These are phyloP conservation scores for Buathra laborator DNA, from an alignment of 2,888 invertebrate species.

Conservation along the genomic window DNA sequence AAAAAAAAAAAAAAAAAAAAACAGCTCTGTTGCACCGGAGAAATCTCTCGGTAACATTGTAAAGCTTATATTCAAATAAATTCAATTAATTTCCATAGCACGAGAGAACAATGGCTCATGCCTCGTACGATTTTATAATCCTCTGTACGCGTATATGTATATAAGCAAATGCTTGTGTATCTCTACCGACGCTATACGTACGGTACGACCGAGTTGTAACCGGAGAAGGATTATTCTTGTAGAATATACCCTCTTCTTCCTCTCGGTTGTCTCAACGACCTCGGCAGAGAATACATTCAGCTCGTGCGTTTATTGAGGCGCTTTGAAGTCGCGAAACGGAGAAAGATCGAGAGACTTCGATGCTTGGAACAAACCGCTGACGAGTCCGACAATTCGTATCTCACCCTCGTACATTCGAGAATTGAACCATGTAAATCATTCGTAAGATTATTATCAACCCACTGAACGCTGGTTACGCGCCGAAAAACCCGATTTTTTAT, in stretches of 20 bases:
- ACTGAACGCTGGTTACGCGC: too few relatives aligned
- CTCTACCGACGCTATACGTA: slow-evolving; percentile 34
- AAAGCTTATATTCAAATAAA: slow-evolving; percentile 82
- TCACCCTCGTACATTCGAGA: neutral
- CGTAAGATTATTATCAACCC: neutral
- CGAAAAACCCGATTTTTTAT: neutral
- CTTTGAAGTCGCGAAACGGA: slow-evolving; percentile 45
- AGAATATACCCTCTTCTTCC: slow-evolving; percentile 37
- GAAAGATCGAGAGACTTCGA: slow-evolving; percentile 63
- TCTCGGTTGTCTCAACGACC: slow-evolving; percentile 52
- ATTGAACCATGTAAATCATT: neutral
- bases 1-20: slow-evolving; percentile 31
- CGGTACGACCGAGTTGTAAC: slow-evolving; percentile 58
- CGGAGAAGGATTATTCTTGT: slow-evolving; percentile 65
- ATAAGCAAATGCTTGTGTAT: slow-evolving; percentile 41
- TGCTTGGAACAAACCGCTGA: slow-evolving; percentile 42
- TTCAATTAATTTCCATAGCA: slow-evolving; percentile 85
- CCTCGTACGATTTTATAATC: slow-evolving; percentile 45
- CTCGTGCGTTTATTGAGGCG: slow-evolving; percentile 45
- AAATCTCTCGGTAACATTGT: slow-evolving; percentile 63
- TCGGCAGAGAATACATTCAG: slow-evolving; percentile 45
- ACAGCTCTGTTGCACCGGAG: slow-evolving; percentile 31
- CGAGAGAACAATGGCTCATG: slow-evolving; percentile 82
- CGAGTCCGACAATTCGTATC: neutral
- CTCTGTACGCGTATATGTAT: slow-evolving; percentile 20